phyloP scores from a whole-genome alignment of 2,888 invertebrate species.

The Campoplex nolae region DNA sequence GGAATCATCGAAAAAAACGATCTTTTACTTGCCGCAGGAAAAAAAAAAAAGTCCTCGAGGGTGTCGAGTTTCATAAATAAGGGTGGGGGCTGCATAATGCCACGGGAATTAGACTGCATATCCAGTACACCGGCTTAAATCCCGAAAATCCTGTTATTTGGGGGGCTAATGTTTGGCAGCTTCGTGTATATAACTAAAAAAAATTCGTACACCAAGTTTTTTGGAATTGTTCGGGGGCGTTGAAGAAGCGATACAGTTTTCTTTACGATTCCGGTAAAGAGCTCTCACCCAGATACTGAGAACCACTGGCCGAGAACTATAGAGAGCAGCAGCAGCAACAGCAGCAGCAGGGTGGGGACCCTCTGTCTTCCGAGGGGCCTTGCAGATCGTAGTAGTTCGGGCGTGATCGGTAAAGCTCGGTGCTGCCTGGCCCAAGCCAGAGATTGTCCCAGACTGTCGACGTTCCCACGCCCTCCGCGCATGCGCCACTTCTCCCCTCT shows the following conservation, averaged over 20 bases:
- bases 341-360: slow-evolving; percentile 48
- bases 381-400: slow-evolving; percentile 74
- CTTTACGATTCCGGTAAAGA: not conserved
- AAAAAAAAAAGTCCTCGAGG: slow-evolving; percentile 32
- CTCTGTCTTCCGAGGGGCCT: slow-evolving; percentile 73
- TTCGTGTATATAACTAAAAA: not conserved
- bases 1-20: slow-evolving; percentile 29
- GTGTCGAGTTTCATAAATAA: not conserved
- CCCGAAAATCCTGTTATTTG: not conserved
- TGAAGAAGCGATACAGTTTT: not conserved
- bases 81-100: not conserved
- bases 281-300: slow-evolving; percentile 76
- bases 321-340: slow-evolving; percentile 53
- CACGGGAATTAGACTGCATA: not conserved
- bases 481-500: slow-evolving; percentile 75
- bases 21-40: not conserved
- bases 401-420: slow-evolving; percentile 77
- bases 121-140: slow-evolving; percentile 6
- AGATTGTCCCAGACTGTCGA: slow-evolving; percentile 78
- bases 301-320: slow-evolving; percentile 75
- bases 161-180: not conserved
- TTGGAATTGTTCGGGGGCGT: not conserved
- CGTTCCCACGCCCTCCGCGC: slow-evolving; percentile 83
- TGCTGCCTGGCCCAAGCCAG: slow-evolving; percentile 67
- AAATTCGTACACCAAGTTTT: not conserved